These are phyloP conservation scores for Melanotaenia nigrans DNA, from an alignment of 2,797 vertebrate species.

Conservation along the genomic window DNA sequence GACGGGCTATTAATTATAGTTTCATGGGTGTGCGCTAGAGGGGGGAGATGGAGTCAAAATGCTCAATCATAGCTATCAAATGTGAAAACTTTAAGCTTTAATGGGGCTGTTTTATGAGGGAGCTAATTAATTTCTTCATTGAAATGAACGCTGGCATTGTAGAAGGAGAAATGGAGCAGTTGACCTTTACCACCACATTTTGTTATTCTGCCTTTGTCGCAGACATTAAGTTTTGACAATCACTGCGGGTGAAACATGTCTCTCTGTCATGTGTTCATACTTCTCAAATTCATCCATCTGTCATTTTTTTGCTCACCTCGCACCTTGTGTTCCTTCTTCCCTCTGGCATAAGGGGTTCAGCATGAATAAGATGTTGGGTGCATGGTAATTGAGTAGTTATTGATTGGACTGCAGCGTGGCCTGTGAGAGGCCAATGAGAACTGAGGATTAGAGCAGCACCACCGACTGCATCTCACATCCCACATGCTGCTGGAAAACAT, in stretches of 20 bases:
- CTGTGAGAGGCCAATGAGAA: constrained; percentile 71
- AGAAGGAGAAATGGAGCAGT: constrained; percentile 39
- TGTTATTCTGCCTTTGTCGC: constrained; percentile 58
- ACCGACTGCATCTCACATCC: constrained; percentile 60
- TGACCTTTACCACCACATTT: constrained; percentile 64
- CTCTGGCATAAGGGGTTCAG: constrained; percentile 58
- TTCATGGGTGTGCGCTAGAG: constrained; percentile 54
- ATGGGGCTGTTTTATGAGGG: constrained; percentile 57
- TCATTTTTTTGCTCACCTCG: constrained; percentile 60
- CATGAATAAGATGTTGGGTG: constrained; percentile 80
- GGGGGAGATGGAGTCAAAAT: constrained; percentile 43
- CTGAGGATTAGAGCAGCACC: constrained; percentile 63
- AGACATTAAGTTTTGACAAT: constrained; percentile 35
- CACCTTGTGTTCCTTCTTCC: constrained; percentile 51
- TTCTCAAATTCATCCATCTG: constrained; percentile 48
- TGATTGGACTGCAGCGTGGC: constrained; percentile 85
- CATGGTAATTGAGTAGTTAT: constrained; percentile 84
- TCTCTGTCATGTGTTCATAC: constrained; percentile 47
- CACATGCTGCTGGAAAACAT: constrained; percentile 63
- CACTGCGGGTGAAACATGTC: constrained; percentile 36
- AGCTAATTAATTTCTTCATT: constrained; percentile 66
- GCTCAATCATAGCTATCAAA: constrained; percentile 67
- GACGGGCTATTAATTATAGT: constrained; percentile 78
- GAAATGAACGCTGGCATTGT: constrained; percentile 41
- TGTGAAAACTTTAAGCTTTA: constrained; percentile 68